Base-by-base conservation (phyloP, 2,888 invertebrate species). In the Tachina fera region DNA sequence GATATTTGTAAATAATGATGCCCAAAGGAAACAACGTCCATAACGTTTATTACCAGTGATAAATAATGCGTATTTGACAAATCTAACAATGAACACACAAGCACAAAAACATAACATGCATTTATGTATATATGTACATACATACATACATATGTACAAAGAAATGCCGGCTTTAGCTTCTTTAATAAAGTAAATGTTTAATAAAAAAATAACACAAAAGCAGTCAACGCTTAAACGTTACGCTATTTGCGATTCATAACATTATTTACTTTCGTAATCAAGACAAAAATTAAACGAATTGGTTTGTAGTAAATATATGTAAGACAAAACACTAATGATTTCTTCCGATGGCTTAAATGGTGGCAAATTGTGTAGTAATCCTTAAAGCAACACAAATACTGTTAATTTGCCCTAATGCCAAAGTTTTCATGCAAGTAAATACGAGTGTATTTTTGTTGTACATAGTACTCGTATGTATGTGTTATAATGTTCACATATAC, bases 1-100 rank as follows among this genome's bases (percentile, higher is more conserved):
- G 76, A 80, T 84, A 76, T 84, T 80, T 80, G 79, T 77, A 77
- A 80, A 84, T 81, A 72, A 84, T 84, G 76, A 81, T 81, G 63
- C 84, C 81, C 81, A 14, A 53, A 74, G 72, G 84, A 63, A 45
- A 81, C 56, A 81, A 53, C 22, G 70, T 70, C 61, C 77, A 81
- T 67, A 68, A 72, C 49, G 72, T 81, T 77, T 80, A 72, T 72
- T 72, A 56, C 80, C 72, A 72, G 47, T 63, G 67, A 84, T 81
- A 81, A 84, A 81, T 84, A 77, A 81, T 75, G 31, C 31, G 31
- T 31, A 84, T 67, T 76, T 84, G 76, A 76, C 71, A 76, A 60
- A 76, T 65, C 71, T 65, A 16, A 80, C n/a, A 60, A 75, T 6
- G 13, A 41, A 19, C 10, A 5, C 8, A 51, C 22, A 60, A 11